A percentile compares a stretch with the other conserved stretches of the same genome.
These are phyloP conservation scores for Tenebrosternarchus preto DNA, from an alignment of 2,113 vertebrate genomes.

Conservation along the genomic window DNA sequence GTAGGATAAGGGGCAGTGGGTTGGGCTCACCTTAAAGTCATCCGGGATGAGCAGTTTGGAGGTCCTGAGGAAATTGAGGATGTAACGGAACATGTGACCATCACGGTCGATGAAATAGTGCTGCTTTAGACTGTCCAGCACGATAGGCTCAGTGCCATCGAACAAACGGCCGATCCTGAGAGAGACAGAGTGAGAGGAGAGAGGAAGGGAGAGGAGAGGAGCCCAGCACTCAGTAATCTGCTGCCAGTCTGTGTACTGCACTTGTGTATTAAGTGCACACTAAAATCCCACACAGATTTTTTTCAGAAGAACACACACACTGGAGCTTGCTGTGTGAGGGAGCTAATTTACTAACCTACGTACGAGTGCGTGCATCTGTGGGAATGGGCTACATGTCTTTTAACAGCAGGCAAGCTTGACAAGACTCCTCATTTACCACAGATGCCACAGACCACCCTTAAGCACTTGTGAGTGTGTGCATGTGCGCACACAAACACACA, in stretches of 20 bases:
- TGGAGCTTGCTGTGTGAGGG: background rate
- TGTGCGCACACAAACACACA: background rate
- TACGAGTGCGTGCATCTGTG: background rate
- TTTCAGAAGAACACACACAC: background rate
- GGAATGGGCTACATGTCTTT: background rate
- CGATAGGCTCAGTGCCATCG: constrained; percentile 94
- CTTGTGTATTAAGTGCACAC: background rate
- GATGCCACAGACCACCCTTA: background rate
- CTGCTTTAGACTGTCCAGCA: constrained; percentile 95
- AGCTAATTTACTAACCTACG: background rate
- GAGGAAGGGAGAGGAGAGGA: background rate
- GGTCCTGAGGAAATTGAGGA: constrained; percentile 95
- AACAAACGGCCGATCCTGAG: constrained; percentile 92
- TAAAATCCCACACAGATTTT: background rate
- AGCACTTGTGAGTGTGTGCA: background rate
- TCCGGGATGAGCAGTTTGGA: constrained; percentile 93
- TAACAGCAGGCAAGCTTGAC: background rate
- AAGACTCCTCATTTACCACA: background rate
- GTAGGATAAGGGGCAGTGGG: background rate
- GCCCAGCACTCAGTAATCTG: background rate
- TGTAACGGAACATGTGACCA: constrained; percentile 94
- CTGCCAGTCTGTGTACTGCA: background rate
- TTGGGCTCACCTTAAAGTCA: constrained; percentile 89
- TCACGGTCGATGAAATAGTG: constrained; percentile 99
- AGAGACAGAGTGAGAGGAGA: background rate